Base-by-base conservation (phyloP, 2,113 vertebrate genomes). In the Notothenia rossii region DNA sequence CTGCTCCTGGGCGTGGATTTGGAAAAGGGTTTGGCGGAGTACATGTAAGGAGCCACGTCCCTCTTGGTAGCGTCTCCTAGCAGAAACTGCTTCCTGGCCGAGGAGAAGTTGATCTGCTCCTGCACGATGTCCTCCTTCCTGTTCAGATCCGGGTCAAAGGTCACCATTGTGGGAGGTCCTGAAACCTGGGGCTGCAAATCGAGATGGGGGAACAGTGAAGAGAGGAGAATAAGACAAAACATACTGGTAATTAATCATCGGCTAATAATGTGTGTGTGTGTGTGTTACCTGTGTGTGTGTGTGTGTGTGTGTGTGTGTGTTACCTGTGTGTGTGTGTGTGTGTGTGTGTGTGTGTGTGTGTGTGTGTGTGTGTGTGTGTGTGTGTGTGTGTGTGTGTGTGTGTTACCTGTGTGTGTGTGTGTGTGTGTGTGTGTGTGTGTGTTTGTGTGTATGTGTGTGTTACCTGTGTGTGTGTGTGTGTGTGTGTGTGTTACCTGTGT, bases 81-180 rank as follows among this genome's bases (percentile, higher is more conserved):
- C 67, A 98, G 96, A 83, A 99, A 99, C 87, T 99, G 98, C 84
- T 96, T 97, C 83, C 97, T 95, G 43, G 97, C 98, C 1, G 96
- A 93, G 0, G 95, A 96, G 91, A 99, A 99, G 86, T 99, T 96
- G 40, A 99, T 98, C 88, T 98, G 97, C 73, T 98, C 97, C 7
- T 96, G 97, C 77, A 97, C 92, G 15, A 99, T 89, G 82, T 98
- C 97, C 11, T 97, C 96, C 83, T 97, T 98, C 12, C 93, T 94
- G 66, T 71, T 73, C 9, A 88, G 15, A 4, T 96, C 93, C 0
- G 93, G 70, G 10, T 90, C 93, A 83, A 90, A 91, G 76, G 82
- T 90, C 25, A 93, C 87, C 55, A 91, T 48, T 1, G 89, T 77
- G 14, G 88, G 86, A 45, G 81, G 90, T 29, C 89, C 89, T 15